phyloP scores from a whole-genome alignment of 2,113 vertebrate species.

The cattle (Bos taurus) region ARS-UCD2.0 NC_037349.1:48653001-48653500 shows the following conservation, averaged over 20 bases:
- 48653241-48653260: constrained; percentile 73
- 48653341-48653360: constrained; percentile 83
- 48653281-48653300: constrained; percentile 85
- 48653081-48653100: not conserved
- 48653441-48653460: not conserved
- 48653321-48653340: constrained; percentile 83
- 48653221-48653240: constrained; percentile 81
- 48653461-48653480: not conserved
- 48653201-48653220: constrained; percentile 73
- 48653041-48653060: not conserved
- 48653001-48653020: not conserved
- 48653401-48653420: not conserved
- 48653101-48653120: constrained; percentile 83
- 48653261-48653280: constrained; percentile 82
- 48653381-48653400: not conserved
- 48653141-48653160: constrained; percentile 78
- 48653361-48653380: constrained; percentile 72
- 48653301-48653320: constrained; percentile 80
- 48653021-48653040: not conserved
- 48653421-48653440: not conserved
- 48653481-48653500: not conserved
- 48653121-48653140: constrained; percentile 82
- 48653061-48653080: not conserved
- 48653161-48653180: constrained; percentile 82
- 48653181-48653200: constrained; percentile 80